Evolutionary conservation across 1,140 invertebrate genomes (phyloP), one percentile per base, ranked within the genome.

Genomic region (Bactericera cockerelli): DNA sequence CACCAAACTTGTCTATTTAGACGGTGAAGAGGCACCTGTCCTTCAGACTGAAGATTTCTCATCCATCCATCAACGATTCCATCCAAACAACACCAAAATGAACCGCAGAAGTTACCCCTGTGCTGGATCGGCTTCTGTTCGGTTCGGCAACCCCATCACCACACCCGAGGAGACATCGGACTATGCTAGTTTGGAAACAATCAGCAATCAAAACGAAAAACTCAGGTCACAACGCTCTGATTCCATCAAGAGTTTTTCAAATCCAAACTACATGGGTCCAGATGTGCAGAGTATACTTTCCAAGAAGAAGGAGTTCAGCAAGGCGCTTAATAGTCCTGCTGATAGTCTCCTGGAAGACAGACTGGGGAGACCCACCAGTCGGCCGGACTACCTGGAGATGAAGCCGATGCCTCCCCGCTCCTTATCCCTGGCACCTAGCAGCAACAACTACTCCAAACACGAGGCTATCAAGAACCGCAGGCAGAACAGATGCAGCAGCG

Each of bases 141-240:
- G 79, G 26, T 82, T 84, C 63, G 77, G 64, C 10, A 69, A 67
- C 53, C 67, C 66, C 3, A 61, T 66, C 26, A 58, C 79, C 0
- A 80, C 78, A n/a, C 81, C 81, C 0, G 75, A 78, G 62, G 79
- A 83, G 63, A 79, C 76, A 10, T 86, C 83, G 0, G 84, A 86
- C 66, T 87, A 87, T 65, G 81, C 81, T 24, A 85, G 82, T 64
- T 84, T 85, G 31, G 84, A 84, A 67, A 78, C 79, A 0, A 71
- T 81, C 1, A 79, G 80, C 67, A 74, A 68, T 67, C 70, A 49
- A 49, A 49, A 49, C 19, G 42, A 49, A 6, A 49, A 49, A 49
- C 22, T 49, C 42, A 49, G 19, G 22, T 49, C 42, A 49, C 42
- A 49, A 49, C n/a, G 42, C n/a, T 10, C 42, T 4, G 42, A 49